Conservation (phyloP, 2,797 vertebrate species). For the Neosalanx taihuensis region DNA sequence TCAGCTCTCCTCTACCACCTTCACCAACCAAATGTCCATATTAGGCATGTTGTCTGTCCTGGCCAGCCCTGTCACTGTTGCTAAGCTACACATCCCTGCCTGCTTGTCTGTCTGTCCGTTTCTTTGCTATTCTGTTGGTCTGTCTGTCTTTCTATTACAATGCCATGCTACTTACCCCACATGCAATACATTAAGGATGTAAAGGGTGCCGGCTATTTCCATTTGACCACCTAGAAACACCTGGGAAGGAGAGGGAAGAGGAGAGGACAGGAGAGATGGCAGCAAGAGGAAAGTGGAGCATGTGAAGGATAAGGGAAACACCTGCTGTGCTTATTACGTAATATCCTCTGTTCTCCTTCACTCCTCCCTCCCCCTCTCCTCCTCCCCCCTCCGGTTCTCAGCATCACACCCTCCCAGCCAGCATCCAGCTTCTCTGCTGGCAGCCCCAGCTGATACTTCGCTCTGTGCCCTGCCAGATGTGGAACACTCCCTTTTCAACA, state of each 20-base stretch:
- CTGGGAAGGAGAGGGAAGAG: background rate
- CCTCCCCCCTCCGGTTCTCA: background rate
- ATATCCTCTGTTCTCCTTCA: background rate
- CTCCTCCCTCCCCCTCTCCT: background rate
- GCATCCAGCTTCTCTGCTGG: background rate
- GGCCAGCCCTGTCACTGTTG: conserved; percentile 8
- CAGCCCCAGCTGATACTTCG: background rate
- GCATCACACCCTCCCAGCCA: background rate
- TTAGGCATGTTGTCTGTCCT: conserved; percentile 1
- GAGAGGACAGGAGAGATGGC: background rate
- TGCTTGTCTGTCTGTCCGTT: background rate
- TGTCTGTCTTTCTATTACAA: background rate
- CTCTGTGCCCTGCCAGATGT: background rate
- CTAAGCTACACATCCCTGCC: background rate
- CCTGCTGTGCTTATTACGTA: background rate
- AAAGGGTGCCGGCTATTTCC: background rate
- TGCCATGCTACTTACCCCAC: background rate
- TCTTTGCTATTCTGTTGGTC: background rate
- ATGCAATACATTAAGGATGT: background rate
- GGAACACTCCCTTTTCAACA: background rate
- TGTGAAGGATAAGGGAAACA: background rate
- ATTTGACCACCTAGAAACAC: background rate
- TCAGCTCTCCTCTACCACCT: background rate
- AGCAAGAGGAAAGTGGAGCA: background rate
- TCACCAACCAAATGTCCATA: conserved; percentile 5